Percentiles rank a stretch among this genome's conserved stretches.
phyloP scores from a whole-genome alignment of 2,888 invertebrate genomes.

The Drosophila picticornis region DNA sequence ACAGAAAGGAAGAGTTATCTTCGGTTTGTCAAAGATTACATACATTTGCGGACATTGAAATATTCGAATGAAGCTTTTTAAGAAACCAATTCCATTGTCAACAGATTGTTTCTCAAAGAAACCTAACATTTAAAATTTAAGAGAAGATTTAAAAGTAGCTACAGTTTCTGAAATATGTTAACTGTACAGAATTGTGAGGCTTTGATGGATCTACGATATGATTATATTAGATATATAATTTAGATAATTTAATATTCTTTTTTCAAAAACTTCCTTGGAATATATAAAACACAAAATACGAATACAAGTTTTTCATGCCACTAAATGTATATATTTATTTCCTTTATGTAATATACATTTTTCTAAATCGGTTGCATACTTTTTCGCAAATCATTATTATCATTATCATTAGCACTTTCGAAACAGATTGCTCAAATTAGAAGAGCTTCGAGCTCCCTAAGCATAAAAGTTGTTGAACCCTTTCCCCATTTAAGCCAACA shows the following conservation, averaged over 20 bases:
- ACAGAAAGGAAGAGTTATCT: neutral
- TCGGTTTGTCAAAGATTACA: neutral
- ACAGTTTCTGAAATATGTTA: neutral
- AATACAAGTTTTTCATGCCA: neutral
- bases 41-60: neutral
- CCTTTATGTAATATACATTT: neutral
- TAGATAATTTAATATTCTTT: neutral
- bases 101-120: neutral
- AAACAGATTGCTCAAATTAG: neutral
- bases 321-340: neutral
- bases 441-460: neutral
- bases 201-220: no score
- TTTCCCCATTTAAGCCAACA: neutral
- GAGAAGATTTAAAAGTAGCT: neutral
- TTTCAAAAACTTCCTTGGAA: neutral
- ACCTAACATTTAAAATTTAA: neutral
- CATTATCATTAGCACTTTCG: neutral
- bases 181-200: no score
- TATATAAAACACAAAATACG: neutral
- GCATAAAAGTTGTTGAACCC: conserved; percentile 16
- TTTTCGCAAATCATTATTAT: neutral
- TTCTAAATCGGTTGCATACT: neutral
- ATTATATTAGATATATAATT: neutral
- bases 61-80: neutral
- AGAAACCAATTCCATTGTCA: neutral